Percentiles rank a stretch among this genome's conserved stretches.
phyloP scores from a whole-genome alignment of 2,797 vertebrate genomes.

The Tadarida brasiliensis region DNA sequence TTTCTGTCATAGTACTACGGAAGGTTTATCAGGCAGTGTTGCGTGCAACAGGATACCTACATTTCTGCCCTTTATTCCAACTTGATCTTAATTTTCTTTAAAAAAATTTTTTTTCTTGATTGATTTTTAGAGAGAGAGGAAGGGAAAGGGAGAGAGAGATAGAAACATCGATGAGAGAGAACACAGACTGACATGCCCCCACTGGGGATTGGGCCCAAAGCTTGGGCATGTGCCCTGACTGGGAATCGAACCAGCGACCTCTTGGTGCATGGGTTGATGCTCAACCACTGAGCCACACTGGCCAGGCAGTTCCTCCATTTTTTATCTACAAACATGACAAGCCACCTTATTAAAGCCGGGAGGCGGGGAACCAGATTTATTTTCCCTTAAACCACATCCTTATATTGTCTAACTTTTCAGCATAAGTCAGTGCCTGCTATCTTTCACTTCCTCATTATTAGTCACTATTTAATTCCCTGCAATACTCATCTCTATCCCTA shows the following conservation, averaged over 20 bases:
- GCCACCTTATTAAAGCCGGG: neutral
- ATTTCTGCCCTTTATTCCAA: slow-evolving; percentile 14
- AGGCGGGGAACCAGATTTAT: neutral
- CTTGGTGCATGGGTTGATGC: neutral
- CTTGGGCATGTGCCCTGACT: neutral
- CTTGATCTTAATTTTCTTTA: neutral
- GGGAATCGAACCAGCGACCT: neutral
- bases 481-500: neutral
- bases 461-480: slow-evolving; percentile 19
- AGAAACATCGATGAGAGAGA: neutral
- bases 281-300: neutral
- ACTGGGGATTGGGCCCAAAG: neutral
- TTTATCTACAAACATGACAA: neutral
- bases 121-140: neutral
- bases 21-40: neutral
- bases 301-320: neutral
- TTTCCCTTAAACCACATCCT: neutral
- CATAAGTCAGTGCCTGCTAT: neutral
- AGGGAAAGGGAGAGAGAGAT: neutral
- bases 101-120: neutral
- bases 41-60: neutral
- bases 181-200: no score
- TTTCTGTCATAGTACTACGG: neutral
- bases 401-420: neutral
- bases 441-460: neutral